Evolutionary conservation across 2,888 invertebrate genomes (phyloP).

Genomic region (Mesorhabditis belari): DNA sequence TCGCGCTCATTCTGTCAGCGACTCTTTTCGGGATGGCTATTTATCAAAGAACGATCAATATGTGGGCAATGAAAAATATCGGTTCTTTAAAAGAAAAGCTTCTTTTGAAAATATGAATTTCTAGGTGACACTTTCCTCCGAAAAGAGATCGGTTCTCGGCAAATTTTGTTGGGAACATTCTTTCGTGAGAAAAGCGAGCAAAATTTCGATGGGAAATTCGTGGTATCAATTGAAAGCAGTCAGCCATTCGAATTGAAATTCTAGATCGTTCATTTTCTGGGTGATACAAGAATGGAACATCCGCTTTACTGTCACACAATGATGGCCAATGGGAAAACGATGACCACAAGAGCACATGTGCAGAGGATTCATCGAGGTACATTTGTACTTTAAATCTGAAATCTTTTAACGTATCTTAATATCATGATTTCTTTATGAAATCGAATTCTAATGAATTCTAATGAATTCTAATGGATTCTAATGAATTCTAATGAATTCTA

Average conservation of each 20-base stretch:
- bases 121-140: slow-evolving; percentile 35
- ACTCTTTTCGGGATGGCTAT: slow-evolving; percentile 33
- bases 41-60: slow-evolving; percentile 46
- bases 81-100: slow-evolving; percentile 19
- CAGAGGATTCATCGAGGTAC: slow-evolving; percentile 21
- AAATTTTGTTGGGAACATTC: slow-evolving; percentile 48
- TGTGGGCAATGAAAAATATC: slow-evolving; percentile 51
- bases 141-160: slow-evolving; percentile 40
- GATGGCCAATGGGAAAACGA: slow-evolving; percentile 22
- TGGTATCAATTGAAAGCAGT: slow-evolving; percentile 11
- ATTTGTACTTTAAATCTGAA: no score
- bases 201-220: slow-evolving; percentile 44
- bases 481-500: no score
- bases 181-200: slow-evolving; percentile 39
- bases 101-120: background rate
- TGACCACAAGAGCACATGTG: slow-evolving; percentile 21
- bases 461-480: no score
- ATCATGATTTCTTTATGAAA: no score
- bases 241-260: background rate
- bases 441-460: no score
- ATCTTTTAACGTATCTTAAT: no score
- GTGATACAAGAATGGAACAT: slow-evolving; percentile 39
- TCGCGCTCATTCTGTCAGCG: slow-evolving; percentile 27
- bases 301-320: slow-evolving; percentile 37
- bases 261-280: slow-evolving; percentile 49